Evolutionary conservation across 30 jellyfish, hydroid and myxozoan genomes (phyloP).

Genomic region (Hydra vulgaris): DNA sequence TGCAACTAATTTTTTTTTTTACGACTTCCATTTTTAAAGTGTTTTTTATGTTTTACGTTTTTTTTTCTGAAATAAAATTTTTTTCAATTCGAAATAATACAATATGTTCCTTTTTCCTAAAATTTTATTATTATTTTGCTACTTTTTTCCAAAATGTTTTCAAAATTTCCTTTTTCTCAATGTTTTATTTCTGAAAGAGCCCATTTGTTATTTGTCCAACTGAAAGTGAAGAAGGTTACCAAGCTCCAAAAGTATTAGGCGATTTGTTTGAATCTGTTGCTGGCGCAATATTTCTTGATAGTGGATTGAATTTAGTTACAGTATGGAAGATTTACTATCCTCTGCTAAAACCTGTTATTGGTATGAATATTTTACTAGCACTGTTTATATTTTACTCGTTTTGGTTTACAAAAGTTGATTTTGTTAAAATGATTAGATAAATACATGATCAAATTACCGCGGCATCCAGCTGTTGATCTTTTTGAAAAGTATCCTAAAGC

Average conservation of each 20-base stretch:
- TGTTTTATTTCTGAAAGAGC: slow-evolving; percentile 33
- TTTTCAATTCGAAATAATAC: too few species aligned
- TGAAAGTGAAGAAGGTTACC: slow-evolving; percentile 46
- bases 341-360: slow-evolving; percentile 48
- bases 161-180: not conserved
- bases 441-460: slow-evolving; percentile 40
- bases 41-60: too few species aligned
- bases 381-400: not conserved
- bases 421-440: slow-evolving; percentile 10
- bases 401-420: not conserved
- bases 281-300: slow-evolving; percentile 85
- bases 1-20: not conserved
- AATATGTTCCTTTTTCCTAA: not conserved
- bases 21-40: not conserved
- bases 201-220: slow-evolving; percentile 50
- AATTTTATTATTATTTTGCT: not conserved
- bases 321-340: slow-evolving; percentile 80
- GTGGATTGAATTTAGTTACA: slow-evolving; percentile 50
- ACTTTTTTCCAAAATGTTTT: not conserved
- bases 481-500: slow-evolving; percentile 41
- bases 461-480: slow-evolving; percentile 50
- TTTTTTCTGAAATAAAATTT: too few species aligned
- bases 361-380: slow-evolving; percentile 19
- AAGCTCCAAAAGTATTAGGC: slow-evolving; percentile 83
- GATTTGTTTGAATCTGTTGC: slow-evolving; percentile 87